These are phyloP conservation scores for Apis florea DNA, from an alignment of 1,140 invertebrate genomes.

Conservation along the genomic window DNA sequence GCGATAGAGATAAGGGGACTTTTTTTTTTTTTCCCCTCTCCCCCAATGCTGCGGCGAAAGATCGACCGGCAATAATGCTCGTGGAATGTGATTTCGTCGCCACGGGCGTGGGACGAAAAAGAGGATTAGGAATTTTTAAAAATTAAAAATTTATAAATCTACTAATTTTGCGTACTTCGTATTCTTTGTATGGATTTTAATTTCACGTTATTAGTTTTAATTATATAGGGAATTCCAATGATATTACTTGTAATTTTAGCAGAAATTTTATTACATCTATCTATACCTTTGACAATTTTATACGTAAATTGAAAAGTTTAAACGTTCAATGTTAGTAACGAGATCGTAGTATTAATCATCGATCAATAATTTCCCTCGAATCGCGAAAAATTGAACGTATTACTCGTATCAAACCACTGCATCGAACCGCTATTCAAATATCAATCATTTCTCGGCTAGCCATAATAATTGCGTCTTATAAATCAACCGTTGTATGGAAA, in stretches of 20 bases:
- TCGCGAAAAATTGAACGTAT: not conserved
- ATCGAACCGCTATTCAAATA: not conserved
- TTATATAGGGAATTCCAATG: not conserved
- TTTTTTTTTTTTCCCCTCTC: not conserved
- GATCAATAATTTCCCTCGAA: not conserved
- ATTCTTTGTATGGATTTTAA: too few species aligned
- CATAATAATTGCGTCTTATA: not conserved
- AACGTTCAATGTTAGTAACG: too few species aligned
- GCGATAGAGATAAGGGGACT: not conserved
- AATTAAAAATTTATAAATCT: too few species aligned
- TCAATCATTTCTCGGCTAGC: conserved; percentile 15
- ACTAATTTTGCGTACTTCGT: too few species aligned
- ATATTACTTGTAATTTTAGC: not conserved
- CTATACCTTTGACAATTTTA: too few species aligned
- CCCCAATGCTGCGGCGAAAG: too few species aligned
- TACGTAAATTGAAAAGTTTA: too few species aligned
- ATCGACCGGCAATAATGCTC: not conserved
- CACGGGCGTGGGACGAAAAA: not conserved
- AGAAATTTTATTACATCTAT: too few species aligned
- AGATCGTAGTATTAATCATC: not conserved
- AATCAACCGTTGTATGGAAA: not conserved
- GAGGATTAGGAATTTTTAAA: not conserved
- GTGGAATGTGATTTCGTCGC: not conserved
- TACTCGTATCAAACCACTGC: not conserved
- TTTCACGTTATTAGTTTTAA: too few species aligned